Conservation (phyloP, 2,888 invertebrate genomes). For the Tubiluchus corallicola region DNA sequence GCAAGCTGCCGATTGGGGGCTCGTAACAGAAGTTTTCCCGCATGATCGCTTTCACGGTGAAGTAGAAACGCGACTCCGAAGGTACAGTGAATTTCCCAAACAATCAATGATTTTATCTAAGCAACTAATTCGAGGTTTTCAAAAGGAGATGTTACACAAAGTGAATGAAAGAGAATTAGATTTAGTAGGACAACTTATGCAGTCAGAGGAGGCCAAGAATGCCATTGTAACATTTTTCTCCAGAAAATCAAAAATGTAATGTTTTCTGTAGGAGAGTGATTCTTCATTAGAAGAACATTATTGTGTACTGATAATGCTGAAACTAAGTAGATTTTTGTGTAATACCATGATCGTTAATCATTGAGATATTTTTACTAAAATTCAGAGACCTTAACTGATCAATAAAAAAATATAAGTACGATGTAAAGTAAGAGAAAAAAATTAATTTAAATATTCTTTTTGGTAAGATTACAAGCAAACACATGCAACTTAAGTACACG, state of each 20-base stretch:
- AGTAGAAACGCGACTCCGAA: slow-evolving; percentile 34
- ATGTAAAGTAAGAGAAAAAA: no score
- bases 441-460: no score
- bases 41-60: slow-evolving; percentile 38
- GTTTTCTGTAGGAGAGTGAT: no score
- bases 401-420: no score
- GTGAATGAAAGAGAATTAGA: slow-evolving; percentile 49
- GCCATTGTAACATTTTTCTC: slow-evolving; percentile 39
- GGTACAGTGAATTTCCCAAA: slow-evolving; percentile 30
- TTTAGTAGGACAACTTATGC: slow-evolving; percentile 42
- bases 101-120: slow-evolving; percentile 50
- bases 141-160: slow-evolving; percentile 40
- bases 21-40: slow-evolving; percentile 59
- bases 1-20: slow-evolving; percentile 56
- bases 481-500: no score
- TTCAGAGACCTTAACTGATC: no score
- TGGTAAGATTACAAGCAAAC: no score
- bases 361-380: no score
- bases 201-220: slow-evolving; percentile 43
- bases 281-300: no score
- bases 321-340: no score
- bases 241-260: slow-evolving; percentile 17
- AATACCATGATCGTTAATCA: no score
- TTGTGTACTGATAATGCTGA: no score
- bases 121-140: slow-evolving; percentile 41